These are phyloP conservation scores for Propithecus perrieri DNA, from an alignment of 2,797 vertebrate genomes.

Conservation along the genomic window DNA sequence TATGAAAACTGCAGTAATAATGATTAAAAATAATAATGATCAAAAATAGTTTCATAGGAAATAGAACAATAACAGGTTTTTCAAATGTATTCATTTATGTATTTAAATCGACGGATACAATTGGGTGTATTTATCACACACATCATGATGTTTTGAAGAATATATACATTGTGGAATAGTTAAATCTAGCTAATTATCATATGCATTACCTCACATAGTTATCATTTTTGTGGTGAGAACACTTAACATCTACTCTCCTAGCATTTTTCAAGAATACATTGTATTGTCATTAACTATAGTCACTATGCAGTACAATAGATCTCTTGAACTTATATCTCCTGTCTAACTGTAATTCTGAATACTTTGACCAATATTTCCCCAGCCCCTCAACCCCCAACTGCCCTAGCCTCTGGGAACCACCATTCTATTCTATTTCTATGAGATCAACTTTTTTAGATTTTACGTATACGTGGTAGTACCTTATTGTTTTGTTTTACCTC, in stretches of 20 bases:
- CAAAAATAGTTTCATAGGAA: neutral
- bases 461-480: neutral
- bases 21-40: neutral
- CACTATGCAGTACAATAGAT: neutral
- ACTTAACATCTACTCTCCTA: neutral
- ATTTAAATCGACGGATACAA: neutral
- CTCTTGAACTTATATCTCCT: neutral
- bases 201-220: neutral
- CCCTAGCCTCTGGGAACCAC: neutral
- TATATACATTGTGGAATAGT: neutral
- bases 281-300: neutral
- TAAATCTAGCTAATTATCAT: neutral
- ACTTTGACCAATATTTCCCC: neutral
- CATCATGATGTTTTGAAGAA: neutral
- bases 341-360: neutral
- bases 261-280: neutral
- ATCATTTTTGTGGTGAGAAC: neutral
- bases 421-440: neutral
- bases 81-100: neutral
- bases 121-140: neutral
- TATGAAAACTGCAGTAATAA: neutral
- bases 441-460: neutral
- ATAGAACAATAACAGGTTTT: neutral
- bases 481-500: no score
- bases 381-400: neutral